A percentile compares a stretch with the other conserved stretches of the same genome.
phyloP scores from a whole-genome alignment of 2,797 vertebrate species.

The Cossypha caffra region DNA sequence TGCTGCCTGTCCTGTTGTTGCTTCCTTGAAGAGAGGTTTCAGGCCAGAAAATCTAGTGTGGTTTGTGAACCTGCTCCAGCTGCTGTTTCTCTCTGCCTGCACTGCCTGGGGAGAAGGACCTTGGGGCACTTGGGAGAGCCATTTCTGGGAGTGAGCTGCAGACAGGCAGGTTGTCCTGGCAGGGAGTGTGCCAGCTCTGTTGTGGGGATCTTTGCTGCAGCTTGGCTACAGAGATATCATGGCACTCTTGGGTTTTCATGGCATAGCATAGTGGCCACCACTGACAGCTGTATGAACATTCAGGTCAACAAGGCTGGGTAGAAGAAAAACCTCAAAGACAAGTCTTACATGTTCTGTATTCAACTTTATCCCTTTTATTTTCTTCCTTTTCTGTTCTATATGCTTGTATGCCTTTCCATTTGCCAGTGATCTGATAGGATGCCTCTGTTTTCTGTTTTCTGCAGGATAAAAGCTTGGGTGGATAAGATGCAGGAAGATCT shows the following conservation, averaged over 20 bases:
- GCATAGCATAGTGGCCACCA: neutral
- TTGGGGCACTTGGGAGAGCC: neutral
- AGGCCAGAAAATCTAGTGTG: neutral
- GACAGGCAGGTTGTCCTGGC: neutral
- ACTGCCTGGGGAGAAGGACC: neutral
- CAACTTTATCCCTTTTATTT: neutral
- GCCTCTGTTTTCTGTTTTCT: constrained; percentile 10
- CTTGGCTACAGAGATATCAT: fast-evolving
- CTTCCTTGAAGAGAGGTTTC: neutral
- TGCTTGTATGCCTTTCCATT: neutral
- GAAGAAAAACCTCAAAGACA: neutral
- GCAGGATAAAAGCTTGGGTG: constrained; percentile 95
- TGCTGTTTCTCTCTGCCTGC: neutral
- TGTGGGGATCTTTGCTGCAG: neutral
- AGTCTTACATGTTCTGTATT: neutral
- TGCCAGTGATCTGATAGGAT: constrained; percentile 42
- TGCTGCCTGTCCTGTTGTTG: neutral
- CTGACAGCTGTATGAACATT: neutral
- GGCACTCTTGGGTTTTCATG: neutral
- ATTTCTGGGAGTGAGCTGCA: neutral
- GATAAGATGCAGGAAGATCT: constrained; percentile 97
- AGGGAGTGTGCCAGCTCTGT: neutral
- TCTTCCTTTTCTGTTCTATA: neutral
- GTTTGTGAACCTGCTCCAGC: neutral
- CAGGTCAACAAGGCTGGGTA: neutral